These are phyloP conservation scores for Nephrotoma flavescens DNA, from an alignment of 2,888 invertebrate genomes.

Conservation along the genomic window DNA sequence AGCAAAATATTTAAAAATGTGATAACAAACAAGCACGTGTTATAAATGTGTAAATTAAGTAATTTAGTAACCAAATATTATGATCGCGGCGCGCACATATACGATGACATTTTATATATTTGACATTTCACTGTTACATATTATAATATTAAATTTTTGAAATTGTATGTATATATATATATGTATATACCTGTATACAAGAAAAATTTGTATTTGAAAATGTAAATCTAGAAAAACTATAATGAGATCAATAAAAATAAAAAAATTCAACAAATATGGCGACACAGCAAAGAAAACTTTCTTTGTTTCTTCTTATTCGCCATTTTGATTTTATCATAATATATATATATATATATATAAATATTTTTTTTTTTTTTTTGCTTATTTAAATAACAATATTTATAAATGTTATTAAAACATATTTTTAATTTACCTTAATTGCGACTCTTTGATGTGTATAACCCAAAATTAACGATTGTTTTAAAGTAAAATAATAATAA, in stretches of 20 bases:
- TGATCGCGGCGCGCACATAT: not conserved
- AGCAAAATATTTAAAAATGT: not conserved
- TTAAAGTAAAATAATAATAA: not conserved
- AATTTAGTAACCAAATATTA: not conserved
- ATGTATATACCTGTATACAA: too few relatives aligned
- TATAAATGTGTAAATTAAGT: not conserved
- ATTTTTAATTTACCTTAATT: not conserved
- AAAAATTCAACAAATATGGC: not conserved
- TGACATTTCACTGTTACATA: not conserved
- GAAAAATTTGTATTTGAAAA: not conserved
- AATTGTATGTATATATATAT: not conserved
- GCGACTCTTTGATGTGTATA: not conserved
- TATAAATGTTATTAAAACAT: not conserved
- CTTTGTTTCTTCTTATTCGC: not conserved
- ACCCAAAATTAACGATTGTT: not conserved
- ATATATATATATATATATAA: too few relatives aligned
- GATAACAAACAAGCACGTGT: not conserved
- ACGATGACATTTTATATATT: not conserved
- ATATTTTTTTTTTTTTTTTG: not conserved
- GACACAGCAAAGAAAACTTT: slow-evolving; percentile 1
- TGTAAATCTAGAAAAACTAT: not conserved
- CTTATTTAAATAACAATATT: not conserved
- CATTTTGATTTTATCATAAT: not conserved
- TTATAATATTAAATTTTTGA: not conserved
- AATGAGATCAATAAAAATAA: not conserved